Percentiles rank a stretch among this genome's conserved stretches.
Conservation (phyloP, 1,140 invertebrate species). For the Euwallacea fornicatus region DNA sequence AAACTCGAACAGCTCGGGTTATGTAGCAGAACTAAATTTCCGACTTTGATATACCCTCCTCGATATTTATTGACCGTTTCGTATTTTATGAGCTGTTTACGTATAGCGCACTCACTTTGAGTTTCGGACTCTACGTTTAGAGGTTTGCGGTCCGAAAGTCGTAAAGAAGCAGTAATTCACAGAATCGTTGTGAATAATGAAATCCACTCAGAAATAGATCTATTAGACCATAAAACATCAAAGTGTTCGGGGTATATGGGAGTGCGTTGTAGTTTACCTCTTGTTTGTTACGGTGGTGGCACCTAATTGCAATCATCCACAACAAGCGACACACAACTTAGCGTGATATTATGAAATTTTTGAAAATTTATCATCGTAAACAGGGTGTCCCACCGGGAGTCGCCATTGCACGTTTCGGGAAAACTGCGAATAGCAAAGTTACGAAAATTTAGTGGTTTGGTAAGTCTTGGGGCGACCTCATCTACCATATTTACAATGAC, state of each 20-base stretch:
- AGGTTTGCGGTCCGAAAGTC: slow-evolving; percentile 33
- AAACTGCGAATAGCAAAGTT: too few species aligned
- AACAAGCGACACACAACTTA: too few species aligned
- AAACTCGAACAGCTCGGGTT: slow-evolving; percentile 10
- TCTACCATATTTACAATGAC: too few species aligned
- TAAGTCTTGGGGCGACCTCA: too few species aligned
- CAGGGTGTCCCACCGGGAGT: too few species aligned
- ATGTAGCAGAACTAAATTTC: slow-evolving; percentile 28
- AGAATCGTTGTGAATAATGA: slow-evolving; percentile 30
- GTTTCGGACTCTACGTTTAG: slow-evolving; percentile 27
- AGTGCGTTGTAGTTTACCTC: background rate
- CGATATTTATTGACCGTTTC: slow-evolving; percentile 30
- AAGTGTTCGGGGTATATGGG: slow-evolving; percentile 15
- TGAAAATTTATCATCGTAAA: too few species aligned
- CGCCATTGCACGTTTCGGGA: too few species aligned
- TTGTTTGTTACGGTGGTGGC: background rate
- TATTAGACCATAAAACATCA: slow-evolving; percentile 34
- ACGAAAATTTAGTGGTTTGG: too few species aligned
- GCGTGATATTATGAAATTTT: too few species aligned
- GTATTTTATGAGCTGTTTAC: slow-evolving; percentile 31
- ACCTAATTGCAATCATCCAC: too few species aligned
- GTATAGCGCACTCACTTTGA: slow-evolving; percentile 30
- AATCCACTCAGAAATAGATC: slow-evolving; percentile 37
- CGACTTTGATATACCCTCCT: slow-evolving; percentile 30
- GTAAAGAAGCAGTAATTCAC: slow-evolving; percentile 28